These are phyloP conservation scores for Helostoma temminkii DNA, from an alignment of 2,797 vertebrate species.

Conservation along the genomic window DNA sequence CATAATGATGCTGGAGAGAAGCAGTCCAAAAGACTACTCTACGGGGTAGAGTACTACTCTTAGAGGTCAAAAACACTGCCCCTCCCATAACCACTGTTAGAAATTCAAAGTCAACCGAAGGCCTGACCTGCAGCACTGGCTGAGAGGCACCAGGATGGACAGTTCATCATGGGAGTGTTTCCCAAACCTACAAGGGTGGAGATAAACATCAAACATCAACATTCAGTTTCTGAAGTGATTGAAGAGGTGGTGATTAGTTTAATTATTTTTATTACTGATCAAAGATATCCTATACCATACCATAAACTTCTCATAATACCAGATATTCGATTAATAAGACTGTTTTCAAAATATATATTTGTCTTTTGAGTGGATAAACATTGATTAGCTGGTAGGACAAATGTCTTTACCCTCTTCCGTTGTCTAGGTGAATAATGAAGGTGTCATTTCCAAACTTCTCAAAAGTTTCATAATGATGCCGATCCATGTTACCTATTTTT, in stretches of 20 bases:
- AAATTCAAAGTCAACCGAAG: neutral
- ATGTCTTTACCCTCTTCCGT: slow-evolving; percentile 92
- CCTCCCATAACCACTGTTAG: too few species aligned
- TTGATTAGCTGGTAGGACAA: neutral
- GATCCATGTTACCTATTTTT: slow-evolving; percentile 93
- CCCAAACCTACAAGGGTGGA: slow-evolving; percentile 87
- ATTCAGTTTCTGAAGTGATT: neutral
- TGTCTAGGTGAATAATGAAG: slow-evolving; percentile 98
- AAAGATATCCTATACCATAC: too few species aligned
- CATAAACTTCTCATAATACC: too few species aligned
- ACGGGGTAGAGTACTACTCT: too few species aligned
- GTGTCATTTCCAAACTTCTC: slow-evolving; percentile 99
- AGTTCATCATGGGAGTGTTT: slow-evolving; percentile 96
- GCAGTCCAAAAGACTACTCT: too few species aligned
- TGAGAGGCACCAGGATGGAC: slow-evolving; percentile 96
- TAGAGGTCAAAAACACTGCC: neutral
- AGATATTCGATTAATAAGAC: too few species aligned
- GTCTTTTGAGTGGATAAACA: neutral
- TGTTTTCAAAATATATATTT: neutral
- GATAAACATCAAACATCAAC: neutral
- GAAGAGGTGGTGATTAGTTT: neutral
- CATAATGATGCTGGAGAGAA: too few species aligned
- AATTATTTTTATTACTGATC: neutral
- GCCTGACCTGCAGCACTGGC: slow-evolving; percentile 96
- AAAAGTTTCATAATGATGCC: slow-evolving; percentile 98